Base-by-base conservation (phyloP, 2,797 vertebrate species). In the Luscinia luscinia region DNA sequence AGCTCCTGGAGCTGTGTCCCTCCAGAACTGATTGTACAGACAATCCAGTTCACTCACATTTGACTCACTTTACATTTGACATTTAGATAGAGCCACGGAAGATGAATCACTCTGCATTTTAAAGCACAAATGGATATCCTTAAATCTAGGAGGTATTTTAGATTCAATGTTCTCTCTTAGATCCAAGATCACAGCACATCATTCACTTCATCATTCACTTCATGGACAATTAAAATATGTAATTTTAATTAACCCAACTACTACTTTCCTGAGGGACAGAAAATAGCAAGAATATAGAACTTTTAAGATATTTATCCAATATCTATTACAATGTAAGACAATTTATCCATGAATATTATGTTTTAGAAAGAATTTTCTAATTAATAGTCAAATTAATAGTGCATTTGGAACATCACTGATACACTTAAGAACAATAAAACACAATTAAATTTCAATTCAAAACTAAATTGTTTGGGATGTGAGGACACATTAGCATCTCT, bases 231-330 rank as follows among this genome's bases (percentile, higher is more conserved):
- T 96, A 92, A 96, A 94, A 87, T 26, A 9, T 45, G 70, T 69
- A 75, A 96, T 94, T 97, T 96, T 97, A 97, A 97, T 97, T 96
- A 97, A 93, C 3, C 11, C 23, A 96, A 87, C 49, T 86, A 68
- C 45, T 90, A 61, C 40, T 92, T 96, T 95, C 90, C 91, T 79
- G 40, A 72, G 63, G 45, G 59, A 85, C 49, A 46, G n/a, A 88
- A 77, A 87, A 95, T 48, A 89, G 15, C 18, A 75, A 93, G 30
- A 77, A 69, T 49, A 18, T 9, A 89, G 52, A 72, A 92, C 62
- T 92, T 82, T 84, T 26, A 64, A 59, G 78, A 41, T 54, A 79
- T 80, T 72, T 77, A 88, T 28, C 36, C 73, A 94, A 32, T 89
- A 96, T 62, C 62, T 59, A 20, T 52, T 58, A 64, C 54, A 68